Percentiles rank a stretch among this genome's conserved stretches.
These are phyloP conservation scores for Lepidonotus clava DNA, from an alignment of 2,888 invertebrate species.

Conservation along the genomic window DNA sequence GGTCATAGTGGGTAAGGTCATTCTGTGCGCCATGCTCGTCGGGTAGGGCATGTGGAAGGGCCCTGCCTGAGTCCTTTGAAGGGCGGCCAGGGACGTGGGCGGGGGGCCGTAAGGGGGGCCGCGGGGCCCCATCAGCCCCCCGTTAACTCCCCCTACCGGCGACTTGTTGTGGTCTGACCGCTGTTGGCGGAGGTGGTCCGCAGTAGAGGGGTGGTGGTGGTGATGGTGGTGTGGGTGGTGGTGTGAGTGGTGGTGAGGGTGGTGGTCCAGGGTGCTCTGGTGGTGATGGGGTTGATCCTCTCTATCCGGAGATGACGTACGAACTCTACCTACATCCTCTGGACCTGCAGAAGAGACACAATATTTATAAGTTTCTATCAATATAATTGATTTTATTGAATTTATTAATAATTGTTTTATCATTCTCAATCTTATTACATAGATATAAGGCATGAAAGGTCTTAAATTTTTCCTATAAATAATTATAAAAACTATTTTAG, in stretches of 20 bases:
- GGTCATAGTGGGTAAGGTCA: background rate
- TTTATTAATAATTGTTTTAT: too few relatives aligned
- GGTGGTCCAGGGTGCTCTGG: background rate
- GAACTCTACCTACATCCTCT: background rate
- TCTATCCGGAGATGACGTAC: background rate
- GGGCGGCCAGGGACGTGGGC: background rate
- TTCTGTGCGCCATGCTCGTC: background rate
- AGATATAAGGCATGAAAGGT: too few relatives aligned
- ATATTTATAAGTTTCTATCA: too few relatives aligned
- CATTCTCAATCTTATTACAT: too few relatives aligned
- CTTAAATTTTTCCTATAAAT: too few relatives aligned
- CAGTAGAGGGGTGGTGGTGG: too few relatives aligned
- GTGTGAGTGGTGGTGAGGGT: background rate
- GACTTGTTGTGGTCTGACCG: constrained; percentile 24
- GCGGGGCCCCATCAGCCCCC: background rate
- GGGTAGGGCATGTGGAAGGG: constrained; percentile 32
- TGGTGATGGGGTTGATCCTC: background rate
- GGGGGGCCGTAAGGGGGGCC: background rate
- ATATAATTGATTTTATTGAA: too few relatives aligned
- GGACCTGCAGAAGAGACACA: too few relatives aligned
- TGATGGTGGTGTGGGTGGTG: background rate
- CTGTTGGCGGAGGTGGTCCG: background rate
- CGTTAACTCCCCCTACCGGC: background rate
- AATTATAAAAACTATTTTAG: too few relatives aligned
- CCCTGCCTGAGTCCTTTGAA: constrained; percentile 1